Percentiles rank a stretch among this genome's conserved stretches.
Evolutionary conservation across 2,113 vertebrate genomes (phyloP).

Genomic region (Puntigrus tetrazona): DNA sequence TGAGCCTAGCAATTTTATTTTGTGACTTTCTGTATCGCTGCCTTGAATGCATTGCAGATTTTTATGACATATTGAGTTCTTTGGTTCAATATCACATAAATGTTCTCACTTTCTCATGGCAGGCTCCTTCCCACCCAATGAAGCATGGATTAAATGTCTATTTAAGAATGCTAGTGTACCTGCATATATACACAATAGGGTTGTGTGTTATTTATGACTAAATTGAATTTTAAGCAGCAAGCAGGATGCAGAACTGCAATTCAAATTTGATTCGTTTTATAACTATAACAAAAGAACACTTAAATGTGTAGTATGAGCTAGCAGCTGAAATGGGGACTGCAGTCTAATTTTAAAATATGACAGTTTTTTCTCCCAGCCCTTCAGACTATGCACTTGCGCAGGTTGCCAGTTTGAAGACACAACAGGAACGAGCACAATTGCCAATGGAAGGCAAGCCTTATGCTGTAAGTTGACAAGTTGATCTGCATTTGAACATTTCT

Average conservation of each 20-base stretch:
- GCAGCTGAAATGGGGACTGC: no score
- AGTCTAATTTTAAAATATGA: no score
- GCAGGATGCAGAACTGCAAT: background rate
- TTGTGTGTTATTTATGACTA: background rate
- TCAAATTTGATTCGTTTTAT: background rate
- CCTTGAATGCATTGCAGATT: background rate
- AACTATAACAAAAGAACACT: background rate
- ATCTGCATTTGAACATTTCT: background rate
- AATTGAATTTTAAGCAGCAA: background rate
- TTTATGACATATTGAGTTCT: background rate
- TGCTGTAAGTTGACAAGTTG: no score
- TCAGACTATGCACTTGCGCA: no score
- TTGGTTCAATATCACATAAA: background rate
- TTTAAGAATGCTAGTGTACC: background rate
- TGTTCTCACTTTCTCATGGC: background rate
- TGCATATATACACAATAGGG: background rate
- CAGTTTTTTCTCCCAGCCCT: no score
- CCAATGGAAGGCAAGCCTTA: no score
- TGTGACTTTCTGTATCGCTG: background rate
- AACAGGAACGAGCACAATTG: background rate
- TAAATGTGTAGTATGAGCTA: background rate
- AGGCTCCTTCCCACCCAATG: background rate
- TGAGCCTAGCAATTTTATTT: background rate
- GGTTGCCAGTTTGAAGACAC: background rate
- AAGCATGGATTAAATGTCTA: background rate